Percentiles rank a stretch among this genome's conserved stretches.
Conservation (phyloP, 2,113 vertebrate genomes). For the Odocoileus virginianus region DNA sequence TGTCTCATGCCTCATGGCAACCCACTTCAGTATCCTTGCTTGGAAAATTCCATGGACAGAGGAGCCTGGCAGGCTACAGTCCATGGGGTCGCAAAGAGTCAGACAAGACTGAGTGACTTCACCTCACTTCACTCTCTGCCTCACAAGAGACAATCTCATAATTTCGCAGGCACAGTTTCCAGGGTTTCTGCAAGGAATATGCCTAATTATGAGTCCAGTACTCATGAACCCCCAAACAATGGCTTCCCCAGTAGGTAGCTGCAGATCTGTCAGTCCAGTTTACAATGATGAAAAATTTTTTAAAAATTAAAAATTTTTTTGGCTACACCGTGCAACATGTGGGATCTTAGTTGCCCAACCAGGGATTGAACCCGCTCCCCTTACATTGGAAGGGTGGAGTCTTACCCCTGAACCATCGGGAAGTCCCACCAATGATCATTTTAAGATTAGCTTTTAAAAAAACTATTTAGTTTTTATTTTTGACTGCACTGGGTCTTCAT, state of each 20-base stretch:
- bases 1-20: not conserved
- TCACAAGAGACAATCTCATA: not conserved
- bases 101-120: not conserved
- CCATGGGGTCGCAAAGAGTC: not conserved
- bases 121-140: not conserved
- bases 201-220: not conserved
- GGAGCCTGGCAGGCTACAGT: not conserved
- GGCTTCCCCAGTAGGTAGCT: not conserved
- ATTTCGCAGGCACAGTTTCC: not conserved
- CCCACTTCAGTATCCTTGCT: not conserved
- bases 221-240: not conserved
- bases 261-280: not conserved
- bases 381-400: not conserved
- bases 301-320: not conserved
- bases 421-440: not conserved
- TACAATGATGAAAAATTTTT: not conserved
- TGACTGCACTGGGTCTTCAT: not conserved
- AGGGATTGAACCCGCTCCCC: accelerated
- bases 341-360: not conserved
- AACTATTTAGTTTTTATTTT: not conserved
- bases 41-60: not conserved
- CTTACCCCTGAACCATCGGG: not conserved
- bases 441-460: not conserved
- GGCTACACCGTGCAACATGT: not conserved
- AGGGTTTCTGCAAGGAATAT: not conserved